Conservation (phyloP, 2,888 invertebrate genomes). For the Tuta absoluta region DNA sequence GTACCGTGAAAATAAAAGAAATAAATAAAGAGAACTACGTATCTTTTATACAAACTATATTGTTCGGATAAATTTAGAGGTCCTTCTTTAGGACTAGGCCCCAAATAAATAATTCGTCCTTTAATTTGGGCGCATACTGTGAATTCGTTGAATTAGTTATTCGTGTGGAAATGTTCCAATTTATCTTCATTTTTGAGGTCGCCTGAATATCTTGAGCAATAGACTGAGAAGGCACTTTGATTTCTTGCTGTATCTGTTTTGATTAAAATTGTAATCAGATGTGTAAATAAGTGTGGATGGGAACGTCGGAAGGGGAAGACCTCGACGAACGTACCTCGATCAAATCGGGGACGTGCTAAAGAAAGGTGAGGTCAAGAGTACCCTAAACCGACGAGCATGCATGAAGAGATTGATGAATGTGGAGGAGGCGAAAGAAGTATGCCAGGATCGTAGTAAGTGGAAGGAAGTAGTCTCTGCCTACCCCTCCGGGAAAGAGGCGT, state of each 20-base stretch:
- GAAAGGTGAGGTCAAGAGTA: too few species aligned
- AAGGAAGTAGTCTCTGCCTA: too few species aligned
- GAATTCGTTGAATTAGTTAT: constrained; percentile 31
- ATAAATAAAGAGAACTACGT: neutral
- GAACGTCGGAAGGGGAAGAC: too few species aligned
- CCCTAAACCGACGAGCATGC: too few species aligned
- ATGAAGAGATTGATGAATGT: too few species aligned
- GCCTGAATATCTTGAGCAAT: constrained; percentile 6
- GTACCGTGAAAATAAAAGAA: neutral
- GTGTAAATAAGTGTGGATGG: too few species aligned
- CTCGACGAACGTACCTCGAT: too few species aligned
- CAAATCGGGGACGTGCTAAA: too few species aligned
- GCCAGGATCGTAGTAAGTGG: too few species aligned
- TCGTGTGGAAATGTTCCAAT: constrained; percentile 22
- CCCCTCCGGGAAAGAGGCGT: too few species aligned
- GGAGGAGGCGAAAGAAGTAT: too few species aligned
- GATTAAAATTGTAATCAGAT: too few species aligned
- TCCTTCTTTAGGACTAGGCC: constrained; percentile 46
- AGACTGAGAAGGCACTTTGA: neutral
- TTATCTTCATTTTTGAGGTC: constrained; percentile 26
- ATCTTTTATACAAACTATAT: neutral
- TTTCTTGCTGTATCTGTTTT: neutral
- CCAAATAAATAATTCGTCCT: constrained; percentile 62
- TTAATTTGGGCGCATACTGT: constrained; percentile 48
- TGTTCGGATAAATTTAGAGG: constrained; percentile 1